These are phyloP conservation scores for Hoplias malabaricus DNA, from an alignment of 2,113 vertebrate species.

Conservation along the genomic window DNA sequence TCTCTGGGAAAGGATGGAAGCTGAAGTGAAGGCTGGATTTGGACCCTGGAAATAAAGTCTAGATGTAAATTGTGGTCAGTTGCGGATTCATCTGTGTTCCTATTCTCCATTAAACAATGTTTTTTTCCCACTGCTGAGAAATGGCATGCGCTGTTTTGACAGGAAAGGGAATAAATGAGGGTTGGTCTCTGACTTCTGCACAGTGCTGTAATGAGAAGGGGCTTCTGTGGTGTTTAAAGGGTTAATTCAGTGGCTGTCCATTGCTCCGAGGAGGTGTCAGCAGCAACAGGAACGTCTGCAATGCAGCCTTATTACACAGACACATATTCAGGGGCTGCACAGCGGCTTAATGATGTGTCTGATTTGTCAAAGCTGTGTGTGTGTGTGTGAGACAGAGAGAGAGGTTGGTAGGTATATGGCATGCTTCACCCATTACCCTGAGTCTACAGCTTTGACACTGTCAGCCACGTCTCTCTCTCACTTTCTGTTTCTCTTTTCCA, in stretches of 20 bases:
- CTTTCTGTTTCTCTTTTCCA: background rate
- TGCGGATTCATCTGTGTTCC: too few species aligned
- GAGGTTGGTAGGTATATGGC: background rate
- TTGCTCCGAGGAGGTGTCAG: slow-evolving; percentile 31
- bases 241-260: slow-evolving; percentile 1
- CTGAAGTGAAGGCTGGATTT: too few species aligned
- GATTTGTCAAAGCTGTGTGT: slow-evolving; percentile 35
- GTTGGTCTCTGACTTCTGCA: too few species aligned
- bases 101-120: too few species aligned
- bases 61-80: too few species aligned
- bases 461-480: background rate
- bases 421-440: slow-evolving; percentile 28
- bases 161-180: too few species aligned
- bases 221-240: background rate
- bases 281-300: slow-evolving; percentile 14
- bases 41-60: too few species aligned
- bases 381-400: slow-evolving; percentile 16
- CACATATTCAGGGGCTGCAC: slow-evolving; percentile 20
- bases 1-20: too few species aligned
- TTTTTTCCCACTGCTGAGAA: too few species aligned
- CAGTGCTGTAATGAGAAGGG: too few species aligned
- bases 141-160: too few species aligned
- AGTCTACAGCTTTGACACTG: slow-evolving; percentile 9
- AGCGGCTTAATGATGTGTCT: slow-evolving; percentile 32
- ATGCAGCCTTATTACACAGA: slow-evolving; percentile 4